Conservation (phyloP, 2,888 invertebrate genomes). For the Nomada fabriciana region DNA sequence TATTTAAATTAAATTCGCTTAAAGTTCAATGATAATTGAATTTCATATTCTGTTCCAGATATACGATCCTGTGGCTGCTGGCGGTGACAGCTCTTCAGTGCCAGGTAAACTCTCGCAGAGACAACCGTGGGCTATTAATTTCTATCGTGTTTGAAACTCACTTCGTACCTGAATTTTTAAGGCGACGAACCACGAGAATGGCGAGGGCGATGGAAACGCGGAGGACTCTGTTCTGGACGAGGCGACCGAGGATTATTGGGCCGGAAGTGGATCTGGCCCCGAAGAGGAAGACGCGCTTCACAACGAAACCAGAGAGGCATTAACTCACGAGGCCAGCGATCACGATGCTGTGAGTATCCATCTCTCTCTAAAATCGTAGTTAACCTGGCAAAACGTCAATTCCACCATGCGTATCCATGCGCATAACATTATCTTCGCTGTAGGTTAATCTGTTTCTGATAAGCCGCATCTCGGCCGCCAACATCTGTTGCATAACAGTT, state of each 20-base stretch:
- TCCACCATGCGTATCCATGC: neutral
- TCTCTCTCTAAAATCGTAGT: conserved; percentile 24
- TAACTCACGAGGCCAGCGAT: conserved; percentile 91
- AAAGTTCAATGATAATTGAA: neutral
- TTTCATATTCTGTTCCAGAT: conserved; percentile 75
- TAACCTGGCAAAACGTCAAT: conserved; percentile 12
- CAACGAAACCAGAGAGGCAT: conserved; percentile 90
- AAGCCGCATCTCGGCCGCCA: neutral
- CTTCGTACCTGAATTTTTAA: conserved; percentile 16
- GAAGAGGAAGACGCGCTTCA: conserved; percentile 81
- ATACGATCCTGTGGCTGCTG: conserved; percentile 78
- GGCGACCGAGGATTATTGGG: conserved; percentile 83
- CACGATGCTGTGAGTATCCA: conserved; percentile 89
- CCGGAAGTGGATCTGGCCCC: conserved; percentile 82
- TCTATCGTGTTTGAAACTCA: neutral
- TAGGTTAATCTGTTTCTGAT: neutral
- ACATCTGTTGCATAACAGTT: conserved; percentile 19
- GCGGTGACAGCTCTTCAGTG: conserved; percentile 72
- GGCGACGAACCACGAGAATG: conserved; percentile 71
- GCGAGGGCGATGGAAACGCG: conserved; percentile 73
- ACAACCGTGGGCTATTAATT: neutral
- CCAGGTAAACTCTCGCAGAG: conserved; percentile 72
- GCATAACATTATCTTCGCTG: neutral
- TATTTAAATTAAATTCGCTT: neutral
- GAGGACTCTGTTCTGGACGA: conserved; percentile 79